phyloP scores from a whole-genome alignment of 2,113 vertebrate genomes.

The Machaerirhynchus nigripectus region DNA sequence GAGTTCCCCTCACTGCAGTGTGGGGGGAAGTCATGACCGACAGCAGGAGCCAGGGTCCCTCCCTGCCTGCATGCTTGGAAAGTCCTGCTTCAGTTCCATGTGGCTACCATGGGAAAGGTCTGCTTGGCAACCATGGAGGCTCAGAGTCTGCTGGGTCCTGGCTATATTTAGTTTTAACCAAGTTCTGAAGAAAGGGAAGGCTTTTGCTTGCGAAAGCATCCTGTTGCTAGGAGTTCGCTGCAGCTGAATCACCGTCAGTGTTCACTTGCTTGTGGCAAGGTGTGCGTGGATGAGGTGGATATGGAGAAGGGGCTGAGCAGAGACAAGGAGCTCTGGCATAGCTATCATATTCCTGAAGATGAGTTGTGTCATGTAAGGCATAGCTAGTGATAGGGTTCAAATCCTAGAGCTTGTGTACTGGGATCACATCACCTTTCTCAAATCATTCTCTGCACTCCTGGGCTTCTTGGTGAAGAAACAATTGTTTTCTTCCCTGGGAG shows the following conservation, averaged over 20 bases:
- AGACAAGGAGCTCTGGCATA: not conserved
- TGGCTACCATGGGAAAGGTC: not conserved
- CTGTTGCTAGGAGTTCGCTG: not conserved
- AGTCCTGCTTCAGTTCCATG: not conserved
- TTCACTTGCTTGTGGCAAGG: fast-evolving
- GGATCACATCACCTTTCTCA: not conserved
- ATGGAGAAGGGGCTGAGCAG: not conserved
- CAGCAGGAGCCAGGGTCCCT: not conserved
- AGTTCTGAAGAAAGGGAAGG: slow-evolving; percentile 3
- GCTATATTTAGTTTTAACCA: slow-evolving; percentile 1
- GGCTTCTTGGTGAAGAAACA: not conserved
- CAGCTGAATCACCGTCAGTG: fast-evolving
- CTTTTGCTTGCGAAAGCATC: not conserved
- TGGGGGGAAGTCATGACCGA: not conserved
- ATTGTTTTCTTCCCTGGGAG: not conserved
- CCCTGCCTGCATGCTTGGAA: not conserved
- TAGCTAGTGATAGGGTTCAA: not conserved
- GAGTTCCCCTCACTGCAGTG: fast-evolving
- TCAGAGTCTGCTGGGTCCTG: not conserved
- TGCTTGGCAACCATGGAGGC: not conserved
- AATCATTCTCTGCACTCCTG: not conserved
- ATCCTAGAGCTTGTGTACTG: not conserved
- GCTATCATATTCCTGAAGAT: not conserved
- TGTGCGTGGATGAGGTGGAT: not conserved
- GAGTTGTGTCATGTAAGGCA: not conserved